Evolutionary conservation across 2,888 invertebrate species (phyloP).

Genomic region (Caenorhabditis macrosperma): DNA sequence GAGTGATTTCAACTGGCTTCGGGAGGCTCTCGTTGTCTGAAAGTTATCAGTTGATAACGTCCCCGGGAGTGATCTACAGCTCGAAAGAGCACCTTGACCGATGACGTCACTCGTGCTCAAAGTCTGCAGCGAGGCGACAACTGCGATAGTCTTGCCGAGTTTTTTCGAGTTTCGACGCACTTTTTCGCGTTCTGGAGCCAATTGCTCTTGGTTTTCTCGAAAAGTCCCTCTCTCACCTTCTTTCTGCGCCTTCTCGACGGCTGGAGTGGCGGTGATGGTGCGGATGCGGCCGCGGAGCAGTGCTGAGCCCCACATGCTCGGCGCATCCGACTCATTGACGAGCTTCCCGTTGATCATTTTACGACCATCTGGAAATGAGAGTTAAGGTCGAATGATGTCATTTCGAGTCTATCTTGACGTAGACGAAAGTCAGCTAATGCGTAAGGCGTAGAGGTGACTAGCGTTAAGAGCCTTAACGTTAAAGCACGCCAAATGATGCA

Average conservation of each 20-base stretch:
- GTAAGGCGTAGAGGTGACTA: too few species aligned
- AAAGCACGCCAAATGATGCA: too few species aligned
- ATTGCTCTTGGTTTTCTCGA: background rate
- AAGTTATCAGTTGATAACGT: background rate
- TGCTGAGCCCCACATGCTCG: constrained; percentile 52
- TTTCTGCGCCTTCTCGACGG: constrained; percentile 23
- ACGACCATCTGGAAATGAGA: constrained; percentile 66
- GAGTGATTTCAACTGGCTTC: constrained; percentile 38
- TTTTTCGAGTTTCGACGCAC: constrained; percentile 51
- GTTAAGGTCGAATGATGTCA: too few species aligned
- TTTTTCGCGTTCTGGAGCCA: constrained; percentile 41
- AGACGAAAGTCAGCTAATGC: too few species aligned
- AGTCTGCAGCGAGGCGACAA: constrained; percentile 37
- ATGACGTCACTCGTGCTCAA: constrained; percentile 20
- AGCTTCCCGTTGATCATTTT: constrained; percentile 66
- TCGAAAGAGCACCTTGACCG: constrained; percentile 39
- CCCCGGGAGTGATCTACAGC: too few species aligned
- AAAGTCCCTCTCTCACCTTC: constrained; percentile 24
- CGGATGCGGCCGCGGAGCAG: constrained; percentile 50
- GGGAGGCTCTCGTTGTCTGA: constrained; percentile 20
- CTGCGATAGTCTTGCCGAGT: constrained; percentile 43
- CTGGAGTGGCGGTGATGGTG: constrained; percentile 23
- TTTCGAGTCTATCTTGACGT: too few species aligned
- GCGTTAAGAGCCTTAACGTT: too few species aligned
- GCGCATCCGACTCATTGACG: constrained; percentile 35